Conservation (phyloP, 2,113 vertebrate genomes). For the Sinocyclocheilus anophthalmus region DNA sequence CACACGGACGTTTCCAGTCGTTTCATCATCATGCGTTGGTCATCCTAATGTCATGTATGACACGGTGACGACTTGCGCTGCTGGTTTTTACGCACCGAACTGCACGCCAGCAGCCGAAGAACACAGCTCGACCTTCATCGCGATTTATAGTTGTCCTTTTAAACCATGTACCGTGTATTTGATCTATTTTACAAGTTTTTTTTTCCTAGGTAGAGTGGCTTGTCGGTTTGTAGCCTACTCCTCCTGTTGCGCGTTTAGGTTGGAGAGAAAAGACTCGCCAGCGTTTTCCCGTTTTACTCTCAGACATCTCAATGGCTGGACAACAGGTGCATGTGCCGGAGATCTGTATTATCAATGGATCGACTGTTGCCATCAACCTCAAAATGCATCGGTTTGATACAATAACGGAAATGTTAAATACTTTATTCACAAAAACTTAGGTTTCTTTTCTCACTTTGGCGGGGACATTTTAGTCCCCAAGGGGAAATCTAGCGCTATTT, state of each 20-base stretch:
- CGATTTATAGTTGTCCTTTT: not conserved
- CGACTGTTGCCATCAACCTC: not conserved
- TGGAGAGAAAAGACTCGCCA: not conserved
- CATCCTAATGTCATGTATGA: conserved; percentile 33
- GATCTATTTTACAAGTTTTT: not conserved
- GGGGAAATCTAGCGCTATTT: conserved; percentile 4
- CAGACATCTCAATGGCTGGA: conserved; percentile 16
- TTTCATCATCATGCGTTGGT: conserved; percentile 41
- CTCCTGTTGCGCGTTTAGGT: conserved; percentile 45
- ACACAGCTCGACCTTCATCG: not conserved
- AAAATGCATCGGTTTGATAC: not conserved
- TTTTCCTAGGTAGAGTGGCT: not conserved
- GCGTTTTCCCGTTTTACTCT: not conserved
- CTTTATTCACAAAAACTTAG: not conserved
- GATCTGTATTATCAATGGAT: not conserved
- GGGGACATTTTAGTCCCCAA: not conserved
- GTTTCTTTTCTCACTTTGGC: not conserved
- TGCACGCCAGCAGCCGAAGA: conserved; percentile 1
- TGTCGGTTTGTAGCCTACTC: not conserved
- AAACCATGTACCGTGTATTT: not conserved
- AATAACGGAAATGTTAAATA: not conserved
- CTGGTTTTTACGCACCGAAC: not conserved
- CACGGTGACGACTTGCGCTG: conserved; percentile 8
- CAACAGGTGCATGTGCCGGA: conserved; percentile 48
- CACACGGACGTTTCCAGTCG: conserved; percentile 36